A percentile compares a stretch with the other conserved stretches of the same genome.
phyloP scores from a whole-genome alignment of 2,888 invertebrate genomes.

The Tetanocera ferruginea region DNA sequence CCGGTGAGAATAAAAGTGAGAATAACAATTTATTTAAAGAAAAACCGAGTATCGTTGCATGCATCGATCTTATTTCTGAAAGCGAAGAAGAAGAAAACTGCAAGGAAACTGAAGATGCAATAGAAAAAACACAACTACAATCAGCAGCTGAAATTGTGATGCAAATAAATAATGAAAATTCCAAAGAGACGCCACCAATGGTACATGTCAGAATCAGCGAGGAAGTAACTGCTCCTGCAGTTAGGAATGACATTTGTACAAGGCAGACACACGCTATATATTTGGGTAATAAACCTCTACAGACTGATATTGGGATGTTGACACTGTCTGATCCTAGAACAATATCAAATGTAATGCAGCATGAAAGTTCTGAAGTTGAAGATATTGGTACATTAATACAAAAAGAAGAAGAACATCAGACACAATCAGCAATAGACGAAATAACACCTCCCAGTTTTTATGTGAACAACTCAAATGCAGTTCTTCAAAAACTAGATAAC shows the following conservation, averaged over 20 bases:
- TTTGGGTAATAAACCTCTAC: neutral
- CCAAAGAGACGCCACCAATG: neutral
- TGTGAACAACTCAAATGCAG: too few species aligned
- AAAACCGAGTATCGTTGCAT: neutral
- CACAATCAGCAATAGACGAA: too few species aligned
- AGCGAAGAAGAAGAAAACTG: conserved; percentile 45
- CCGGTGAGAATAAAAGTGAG: neutral
- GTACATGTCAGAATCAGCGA: neutral
- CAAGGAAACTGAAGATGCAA: neutral
- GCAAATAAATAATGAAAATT: neutral
- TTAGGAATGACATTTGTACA: neutral
- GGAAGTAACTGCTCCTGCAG: neutral
- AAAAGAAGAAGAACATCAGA: too few species aligned
- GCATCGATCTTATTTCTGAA: conserved; percentile 56
- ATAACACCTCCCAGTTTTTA: too few species aligned
- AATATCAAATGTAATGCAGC: too few species aligned
- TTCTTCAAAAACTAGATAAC: too few species aligned
- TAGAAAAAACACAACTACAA: neutral
- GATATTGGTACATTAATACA: too few species aligned
- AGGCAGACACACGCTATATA: neutral
- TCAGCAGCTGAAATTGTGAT: too few species aligned
- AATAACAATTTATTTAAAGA: neutral
- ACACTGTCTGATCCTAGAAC: too few species aligned
- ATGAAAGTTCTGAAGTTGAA: too few species aligned
- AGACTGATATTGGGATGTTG: too few species aligned